Conservation (phyloP, 2,113 vertebrate species). For the Onychostruthus taczanowskii region DNA sequence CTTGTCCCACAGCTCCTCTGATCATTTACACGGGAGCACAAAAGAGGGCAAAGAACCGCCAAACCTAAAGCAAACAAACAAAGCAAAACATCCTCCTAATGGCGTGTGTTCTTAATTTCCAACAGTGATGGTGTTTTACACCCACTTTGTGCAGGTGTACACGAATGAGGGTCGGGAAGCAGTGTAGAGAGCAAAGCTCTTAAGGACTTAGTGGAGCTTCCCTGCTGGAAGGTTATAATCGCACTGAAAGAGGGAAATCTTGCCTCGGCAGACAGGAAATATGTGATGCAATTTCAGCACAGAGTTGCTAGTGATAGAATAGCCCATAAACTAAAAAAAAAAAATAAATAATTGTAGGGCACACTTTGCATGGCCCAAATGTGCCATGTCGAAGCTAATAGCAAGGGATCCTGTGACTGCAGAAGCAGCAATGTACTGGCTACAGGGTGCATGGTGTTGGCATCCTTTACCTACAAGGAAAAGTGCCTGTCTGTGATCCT, state of each 20-base stretch:
- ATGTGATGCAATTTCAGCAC: conserved; percentile 17
- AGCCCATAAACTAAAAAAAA: background rate
- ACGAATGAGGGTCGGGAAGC: background rate
- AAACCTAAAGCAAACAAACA: conserved; percentile 30
- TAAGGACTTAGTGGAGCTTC: conserved; percentile 31
- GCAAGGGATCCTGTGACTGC: background rate
- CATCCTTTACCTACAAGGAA: background rate
- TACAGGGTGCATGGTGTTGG: background rate
- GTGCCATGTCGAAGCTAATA: background rate
- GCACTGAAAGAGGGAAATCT: conserved; percentile 20
- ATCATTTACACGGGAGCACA: conserved; percentile 28
- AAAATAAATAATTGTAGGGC: background rate
- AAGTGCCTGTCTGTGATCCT: background rate
- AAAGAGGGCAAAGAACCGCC: background rate
- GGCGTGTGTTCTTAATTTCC: background rate
- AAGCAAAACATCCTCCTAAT: conserved; percentile 16
- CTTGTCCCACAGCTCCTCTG: background rate
- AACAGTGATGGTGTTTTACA: background rate
- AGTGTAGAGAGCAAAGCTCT: conserved; percentile 4
- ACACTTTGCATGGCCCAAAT: background rate
- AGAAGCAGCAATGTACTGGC: background rate
- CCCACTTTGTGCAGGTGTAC: background rate
- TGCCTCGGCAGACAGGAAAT: conserved; percentile 37
- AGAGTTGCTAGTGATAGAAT: conserved; percentile 33
- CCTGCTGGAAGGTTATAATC: conserved; percentile 44